These are phyloP conservation scores for Tragelaphus imberbis DNA, from an alignment of 2,113 vertebrate species.

Conservation along the genomic window DNA sequence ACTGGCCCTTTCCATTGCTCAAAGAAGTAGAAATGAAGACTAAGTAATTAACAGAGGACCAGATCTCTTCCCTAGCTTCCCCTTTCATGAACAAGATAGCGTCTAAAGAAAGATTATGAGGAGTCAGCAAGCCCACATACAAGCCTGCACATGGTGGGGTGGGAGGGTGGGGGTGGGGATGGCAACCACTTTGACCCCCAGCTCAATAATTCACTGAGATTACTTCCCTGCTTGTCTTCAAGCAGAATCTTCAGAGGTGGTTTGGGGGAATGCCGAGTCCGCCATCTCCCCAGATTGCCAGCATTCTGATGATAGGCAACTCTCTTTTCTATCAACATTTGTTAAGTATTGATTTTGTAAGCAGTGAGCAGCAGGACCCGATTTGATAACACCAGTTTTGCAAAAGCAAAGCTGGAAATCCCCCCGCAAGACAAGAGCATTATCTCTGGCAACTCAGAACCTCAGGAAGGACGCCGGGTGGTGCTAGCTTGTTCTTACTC, in stretches of 20 bases:
- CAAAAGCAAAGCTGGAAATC: neutral
- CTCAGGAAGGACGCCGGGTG: neutral
- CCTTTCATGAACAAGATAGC: neutral
- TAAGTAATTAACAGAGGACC: neutral
- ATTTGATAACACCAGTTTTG: neutral
- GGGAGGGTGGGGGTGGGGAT: neutral
- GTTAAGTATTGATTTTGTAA: neutral
- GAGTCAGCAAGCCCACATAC: neutral
- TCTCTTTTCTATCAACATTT: neutral
- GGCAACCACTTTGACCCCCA: neutral
- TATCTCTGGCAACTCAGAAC: neutral
- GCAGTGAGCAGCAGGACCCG: accelerated
- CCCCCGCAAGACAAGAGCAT: neutral
- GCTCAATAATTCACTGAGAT: neutral
- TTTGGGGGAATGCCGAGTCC: neutral
- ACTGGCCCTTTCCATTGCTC: neutral
- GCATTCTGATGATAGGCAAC: neutral
- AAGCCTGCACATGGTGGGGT: neutral
- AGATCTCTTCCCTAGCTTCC: neutral
- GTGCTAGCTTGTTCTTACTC: neutral
- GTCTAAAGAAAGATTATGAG: neutral
- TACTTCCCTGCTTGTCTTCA: neutral
- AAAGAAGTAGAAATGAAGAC: neutral
- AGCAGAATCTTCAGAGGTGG: neutral
- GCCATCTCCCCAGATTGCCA: neutral